phyloP scores from a whole-genome alignment of 2,113 vertebrate genomes.

The Tamias sibiricus region DNA sequence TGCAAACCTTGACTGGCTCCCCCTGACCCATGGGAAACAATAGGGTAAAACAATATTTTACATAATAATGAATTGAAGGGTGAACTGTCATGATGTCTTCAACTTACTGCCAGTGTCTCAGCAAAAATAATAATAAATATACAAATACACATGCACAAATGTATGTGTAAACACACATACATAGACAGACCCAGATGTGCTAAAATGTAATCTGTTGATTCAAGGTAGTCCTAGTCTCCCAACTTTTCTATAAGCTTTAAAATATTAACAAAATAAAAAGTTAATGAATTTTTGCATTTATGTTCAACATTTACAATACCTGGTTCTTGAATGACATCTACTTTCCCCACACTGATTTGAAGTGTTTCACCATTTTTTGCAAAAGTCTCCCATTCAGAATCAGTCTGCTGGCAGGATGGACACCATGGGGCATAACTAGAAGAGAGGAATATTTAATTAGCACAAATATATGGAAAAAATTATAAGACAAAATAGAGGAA shows the following conservation, averaged over 20 bases:
- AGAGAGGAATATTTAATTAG: constrained; percentile 50
- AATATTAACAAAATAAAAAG: background rate
- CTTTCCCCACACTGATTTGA: constrained; percentile 89
- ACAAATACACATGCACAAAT: background rate
- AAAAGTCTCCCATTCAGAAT: constrained; percentile 90
- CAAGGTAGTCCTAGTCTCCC: background rate
- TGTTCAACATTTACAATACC: constrained; percentile 81
- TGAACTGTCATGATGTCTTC: background rate
- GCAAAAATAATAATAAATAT: constrained; percentile 23
- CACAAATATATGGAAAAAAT: background rate
- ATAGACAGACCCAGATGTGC: background rate
- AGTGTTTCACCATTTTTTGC: constrained; percentile 86
- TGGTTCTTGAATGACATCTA: constrained; percentile 94
- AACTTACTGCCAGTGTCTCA: constrained; percentile 36
- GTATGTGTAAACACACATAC: background rate
- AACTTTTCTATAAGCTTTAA: background rate
- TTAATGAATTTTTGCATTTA: background rate
- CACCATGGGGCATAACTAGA: constrained; percentile 93
- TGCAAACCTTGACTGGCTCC: background rate
- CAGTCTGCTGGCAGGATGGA: constrained; percentile 92
- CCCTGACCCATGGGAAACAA: background rate
- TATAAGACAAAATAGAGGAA: background rate
- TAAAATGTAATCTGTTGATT: constrained; percentile 23
- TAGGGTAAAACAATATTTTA: background rate
- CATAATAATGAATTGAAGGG: background rate